Evolutionary conservation across 2,888 invertebrate genomes (phyloP), one percentile per base, ranked within the genome.

Genomic region (Temnothorax ravouxi): DNA sequence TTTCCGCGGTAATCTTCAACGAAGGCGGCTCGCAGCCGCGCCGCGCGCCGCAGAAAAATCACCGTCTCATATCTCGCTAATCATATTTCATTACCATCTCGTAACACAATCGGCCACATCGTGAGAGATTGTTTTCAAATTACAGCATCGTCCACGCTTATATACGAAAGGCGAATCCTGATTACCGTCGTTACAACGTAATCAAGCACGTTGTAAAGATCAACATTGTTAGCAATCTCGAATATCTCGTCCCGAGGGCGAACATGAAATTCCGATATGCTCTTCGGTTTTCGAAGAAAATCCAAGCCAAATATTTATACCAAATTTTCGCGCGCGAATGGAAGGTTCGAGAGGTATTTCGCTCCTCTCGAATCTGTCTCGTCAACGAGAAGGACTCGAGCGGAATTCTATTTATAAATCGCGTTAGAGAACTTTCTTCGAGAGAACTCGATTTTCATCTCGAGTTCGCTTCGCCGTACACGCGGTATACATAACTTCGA

Each of bases 1-100:
- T 71, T 79, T 79, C 71, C 59, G 47, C 59, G 79, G 38, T 21
- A 50, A 79, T 79, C 47, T 25, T 79, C 79, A 50, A 56, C 34
- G 54, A 34, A 77, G 41, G 29, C 4, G 34, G 34, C 3, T 2
- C 3, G 29, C 18, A 5, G 38, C 18, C 18, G 13, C 72, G 59
- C 34, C 8, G 41, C 18, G 13, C 72, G 59, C 34, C 8, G 41
- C 29, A n/a, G 47, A 67, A 41, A 47, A 47, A 75, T 18, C n/a
- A 9, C 9, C 59, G 4, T 80, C 47, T 77, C 34, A 71, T 47
- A 69, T 71, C 79, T 6, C 38, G 47, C 21, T 80, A 80, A 80
- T 80, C 47, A 80, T 61, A 72, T 80, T 79, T 69, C 44, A 69
- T 79, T 79, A 69, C 59, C 66, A 3, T 41, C n/a, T 21, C 47